Evolutionary conservation across 2,888 invertebrate species (phyloP), one percentile per base, ranked within the genome.

Genomic region (Dolomedes plantarius): DNA sequence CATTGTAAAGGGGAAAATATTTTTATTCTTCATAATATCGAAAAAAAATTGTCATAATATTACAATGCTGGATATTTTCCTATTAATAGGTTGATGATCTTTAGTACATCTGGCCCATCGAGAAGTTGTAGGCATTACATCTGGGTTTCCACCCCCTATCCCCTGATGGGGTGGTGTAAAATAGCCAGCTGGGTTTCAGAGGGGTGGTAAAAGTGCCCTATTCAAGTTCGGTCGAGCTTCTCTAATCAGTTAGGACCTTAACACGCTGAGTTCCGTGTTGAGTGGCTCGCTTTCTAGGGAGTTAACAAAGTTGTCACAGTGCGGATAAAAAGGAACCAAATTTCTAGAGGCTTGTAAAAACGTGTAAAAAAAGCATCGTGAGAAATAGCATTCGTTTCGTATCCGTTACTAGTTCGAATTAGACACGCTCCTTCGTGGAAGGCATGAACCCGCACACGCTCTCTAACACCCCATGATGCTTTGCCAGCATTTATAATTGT

Each of bases 171-270:
- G 11, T 16, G 11, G 23, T 56, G 56, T 23, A 65, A 31, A 65
- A 16, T 31, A 65, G 29, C 65, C 65, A 65, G 65, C 65, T 65
- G 65, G 29, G 2, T 23, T 56, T 3, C 23, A n/a, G 31, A 31
- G 31, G 65, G 29, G 31, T n/a, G 29, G 29, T 11, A 16, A n/a
- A 65, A 16, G 7, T 2, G 7, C 65, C 29, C 31, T n/a, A 65
- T 65, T 65, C 65, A 65, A 13, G 13, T 3, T 7, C 16, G 16
- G 16, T 16, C n/a, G 16, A 29, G 65, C 65, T 65, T 65, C 28
- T 1, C 65, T 65, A 65, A 65, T 65, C 65, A 65, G 65, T 65
- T 29, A 65, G 29, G 29, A 65, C 11, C 16, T 28, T 65, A n/a
- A 29, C 65, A 16, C 65, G 27, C 13, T 7, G 23, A 23, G 27